Evolutionary conservation across 2,888 invertebrate species (phyloP).

Genomic region (Itoplectis maculator): DNA sequence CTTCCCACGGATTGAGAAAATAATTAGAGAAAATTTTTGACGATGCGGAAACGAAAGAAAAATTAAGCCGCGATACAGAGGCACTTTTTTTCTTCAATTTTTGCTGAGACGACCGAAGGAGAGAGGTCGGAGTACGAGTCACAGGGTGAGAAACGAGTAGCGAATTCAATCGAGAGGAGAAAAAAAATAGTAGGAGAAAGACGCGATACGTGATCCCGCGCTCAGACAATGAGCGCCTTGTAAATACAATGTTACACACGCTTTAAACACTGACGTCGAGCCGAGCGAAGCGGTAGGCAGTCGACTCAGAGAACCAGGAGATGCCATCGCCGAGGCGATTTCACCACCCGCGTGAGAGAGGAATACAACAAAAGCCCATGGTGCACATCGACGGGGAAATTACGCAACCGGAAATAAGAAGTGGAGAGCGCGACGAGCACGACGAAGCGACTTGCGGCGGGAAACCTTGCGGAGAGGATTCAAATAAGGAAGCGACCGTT

Average conservation of each 20-base stretch:
- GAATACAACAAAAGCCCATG: not conserved
- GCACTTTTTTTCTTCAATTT: not conserved
- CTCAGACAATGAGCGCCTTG: constrained; percentile 75
- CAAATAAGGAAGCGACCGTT: constrained; percentile 44
- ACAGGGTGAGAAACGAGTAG: constrained; percentile 24
- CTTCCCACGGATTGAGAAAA: too few relatives aligned
- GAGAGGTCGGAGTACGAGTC: constrained; percentile 64
- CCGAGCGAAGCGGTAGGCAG: constrained; percentile 17
- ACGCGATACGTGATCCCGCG: constrained; percentile 79
- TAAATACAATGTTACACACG: constrained; percentile 79
- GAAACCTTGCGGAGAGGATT: constrained; percentile 25
- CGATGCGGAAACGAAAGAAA: constrained; percentile 16
- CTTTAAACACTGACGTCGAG: constrained; percentile 50
- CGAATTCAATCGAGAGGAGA: constrained; percentile 52
- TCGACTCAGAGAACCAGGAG: not conserved
- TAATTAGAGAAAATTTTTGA: not conserved
- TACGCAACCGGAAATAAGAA: constrained; percentile 42
- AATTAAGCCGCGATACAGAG: not conserved
- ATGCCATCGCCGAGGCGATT: constrained; percentile 11
- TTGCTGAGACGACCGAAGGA: constrained; percentile 53
- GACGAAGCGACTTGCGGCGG: not conserved
- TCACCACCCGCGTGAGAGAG: constrained; percentile 26
- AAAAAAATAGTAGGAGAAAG: constrained; percentile 70
- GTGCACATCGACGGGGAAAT: not conserved
- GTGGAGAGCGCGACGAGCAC: not conserved